Evolutionary conservation across 2,113 vertebrate genomes (phyloP).

Genomic region (Girardinichthys multiradiatus): DNA sequence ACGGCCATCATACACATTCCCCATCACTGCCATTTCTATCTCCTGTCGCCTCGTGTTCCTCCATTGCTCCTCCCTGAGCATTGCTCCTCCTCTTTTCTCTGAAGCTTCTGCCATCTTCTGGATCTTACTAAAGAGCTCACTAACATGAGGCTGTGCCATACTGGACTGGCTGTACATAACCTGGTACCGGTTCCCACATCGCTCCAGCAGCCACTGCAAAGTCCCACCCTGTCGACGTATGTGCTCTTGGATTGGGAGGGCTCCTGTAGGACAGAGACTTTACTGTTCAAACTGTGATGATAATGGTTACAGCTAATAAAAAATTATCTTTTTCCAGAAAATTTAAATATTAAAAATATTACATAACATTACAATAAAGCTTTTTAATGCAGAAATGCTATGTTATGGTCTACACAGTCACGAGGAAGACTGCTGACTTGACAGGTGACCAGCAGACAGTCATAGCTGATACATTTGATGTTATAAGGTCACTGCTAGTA

Average conservation of each 20-base stretch:
- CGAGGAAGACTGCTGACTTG: no score
- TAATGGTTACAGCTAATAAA: no score
- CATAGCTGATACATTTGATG: no score
- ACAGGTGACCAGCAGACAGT: no score
- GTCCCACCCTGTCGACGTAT: slow-evolving; percentile 8
- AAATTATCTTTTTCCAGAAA: no score
- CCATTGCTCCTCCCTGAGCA: neutral
- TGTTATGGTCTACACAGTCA: no score
- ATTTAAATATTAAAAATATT: no score
- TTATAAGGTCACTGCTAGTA: no score
- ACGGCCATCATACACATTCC: neutral
- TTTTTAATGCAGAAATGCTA: no score
- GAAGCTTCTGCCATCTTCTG: slow-evolving; percentile 14
- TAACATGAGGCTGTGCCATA: neutral
- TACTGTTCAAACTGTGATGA: no score
- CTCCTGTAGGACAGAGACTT: slow-evolving; percentile 10
- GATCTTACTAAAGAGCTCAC: slow-evolving; percentile 34
- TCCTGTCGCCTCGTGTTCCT: neutral
- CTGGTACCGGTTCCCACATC: slow-evolving; percentile 54
- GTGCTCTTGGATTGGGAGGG: slow-evolving; percentile 33
- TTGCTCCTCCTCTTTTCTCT: neutral
- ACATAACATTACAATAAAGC: no score
- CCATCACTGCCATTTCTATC: neutral
- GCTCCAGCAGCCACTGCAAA: slow-evolving; percentile 49
- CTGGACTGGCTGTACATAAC: slow-evolving; percentile 5